A percentile compares a stretch with the other conserved stretches of the same genome.
Conservation (phyloP, 2,113 vertebrate genomes). For the Channa argus region DNA sequence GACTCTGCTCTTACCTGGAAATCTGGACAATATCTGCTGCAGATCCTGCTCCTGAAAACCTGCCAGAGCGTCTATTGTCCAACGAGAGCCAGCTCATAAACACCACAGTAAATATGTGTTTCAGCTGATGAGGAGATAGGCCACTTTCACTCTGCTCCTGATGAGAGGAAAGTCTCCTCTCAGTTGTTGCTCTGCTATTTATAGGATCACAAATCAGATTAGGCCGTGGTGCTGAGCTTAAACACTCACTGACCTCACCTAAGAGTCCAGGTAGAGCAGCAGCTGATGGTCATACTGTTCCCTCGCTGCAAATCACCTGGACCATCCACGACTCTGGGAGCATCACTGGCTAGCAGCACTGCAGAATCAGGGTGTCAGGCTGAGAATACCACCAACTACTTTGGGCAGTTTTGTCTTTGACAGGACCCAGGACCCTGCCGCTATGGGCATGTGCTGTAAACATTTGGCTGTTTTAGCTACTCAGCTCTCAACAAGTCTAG, state of each 20-base stretch:
- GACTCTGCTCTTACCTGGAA: slow-evolving; percentile 11
- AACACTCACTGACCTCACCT: slow-evolving; percentile 2
- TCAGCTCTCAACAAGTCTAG: no score
- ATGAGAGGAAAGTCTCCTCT: not conserved
- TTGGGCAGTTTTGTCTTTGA: no score
- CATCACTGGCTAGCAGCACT: no score
- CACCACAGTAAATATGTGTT: not conserved
- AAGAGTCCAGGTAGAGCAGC: not conserved
- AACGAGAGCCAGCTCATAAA: not conserved
- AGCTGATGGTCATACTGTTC: no score
- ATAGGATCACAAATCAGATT: slow-evolving; percentile 67
- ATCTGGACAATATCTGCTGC: not conserved
- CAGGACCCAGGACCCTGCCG: no score
- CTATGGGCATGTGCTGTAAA: no score
- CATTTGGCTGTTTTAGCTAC: no score
- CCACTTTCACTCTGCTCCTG: slow-evolving; percentile 5
- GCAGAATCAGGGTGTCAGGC: no score
- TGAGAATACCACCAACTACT: no score
- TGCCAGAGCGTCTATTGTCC: no score
- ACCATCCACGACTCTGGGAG: no score
- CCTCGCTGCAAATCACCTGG: no score
- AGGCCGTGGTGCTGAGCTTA: slow-evolving; percentile 1
- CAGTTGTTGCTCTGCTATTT: slow-evolving; percentile 41
- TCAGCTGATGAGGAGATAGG: not conserved
- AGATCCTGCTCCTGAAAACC: not conserved